Evolutionary conservation across 2,888 invertebrate species (phyloP), one percentile per base, ranked within the genome.

Genomic region (Branchipolynoe longqiensis): DNA sequence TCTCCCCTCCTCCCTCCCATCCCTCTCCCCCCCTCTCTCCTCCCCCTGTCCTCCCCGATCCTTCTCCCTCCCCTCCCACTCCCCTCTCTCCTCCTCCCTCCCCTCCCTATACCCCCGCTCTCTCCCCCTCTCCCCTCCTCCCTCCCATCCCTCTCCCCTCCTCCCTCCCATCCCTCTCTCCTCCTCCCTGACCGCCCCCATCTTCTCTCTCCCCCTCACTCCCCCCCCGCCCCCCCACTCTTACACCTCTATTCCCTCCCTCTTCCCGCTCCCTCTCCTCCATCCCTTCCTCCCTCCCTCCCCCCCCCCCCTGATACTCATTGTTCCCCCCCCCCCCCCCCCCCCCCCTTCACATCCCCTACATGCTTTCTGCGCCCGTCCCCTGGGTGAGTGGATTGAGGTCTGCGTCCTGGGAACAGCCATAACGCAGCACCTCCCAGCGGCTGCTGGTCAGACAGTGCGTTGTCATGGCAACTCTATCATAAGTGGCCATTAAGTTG

Each of bases 381-480:
- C n/a, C n/a, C n/a, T n/a, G n/a, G n/a, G n/a, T n/a, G n/a, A n/a
- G n/a, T n/a, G n/a, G n/a, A n/a, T n/a, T n/a, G 56, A 56, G 56
- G 56, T 25, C 56, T n/a, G 56, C 25, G 56, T 56, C 56, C 25
- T n/a, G n/a, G 25, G 25, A 8, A 14, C n/a, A 56, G 1, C 56
- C 3, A 25, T 25, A n/a, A 56, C 56, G 25, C 56, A 56, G 56
- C 22, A 25, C 3, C 3, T 56, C 22, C n/a, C n/a, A n/a, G n/a
- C n/a, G n/a, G n/a, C n/a, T n/a, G n/a, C n/a, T 4, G 69, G 69
- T 4, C 69, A 69, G 33, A 14, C 38, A 33, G 36, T 36, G 69
- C 69, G 69, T 69, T 69, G n/a, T 38, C 69, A 69, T 69, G 38
- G 69, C 69, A 69, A 69, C 69, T 18, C 38, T 69, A 69, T 69